A percentile compares a stretch with the other conserved stretches of the same genome.
These are phyloP conservation scores for Drosophila crucigera DNA, from an alignment of 2,888 invertebrate species.

Conservation along the genomic window DNA sequence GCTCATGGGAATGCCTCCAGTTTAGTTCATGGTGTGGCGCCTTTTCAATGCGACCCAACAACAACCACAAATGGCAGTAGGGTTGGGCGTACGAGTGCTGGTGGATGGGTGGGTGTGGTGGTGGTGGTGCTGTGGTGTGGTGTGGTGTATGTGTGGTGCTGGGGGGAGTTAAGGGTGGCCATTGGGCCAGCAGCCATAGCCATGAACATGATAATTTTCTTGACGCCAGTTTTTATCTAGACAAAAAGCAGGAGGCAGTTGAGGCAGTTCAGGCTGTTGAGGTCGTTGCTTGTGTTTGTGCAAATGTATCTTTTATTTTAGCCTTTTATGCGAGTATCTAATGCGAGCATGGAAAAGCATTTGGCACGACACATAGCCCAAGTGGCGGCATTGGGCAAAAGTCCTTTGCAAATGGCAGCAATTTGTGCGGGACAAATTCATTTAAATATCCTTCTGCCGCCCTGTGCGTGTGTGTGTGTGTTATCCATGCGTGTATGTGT, in stretches of 20 bases:
- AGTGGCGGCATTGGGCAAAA: slow-evolving; percentile 74
- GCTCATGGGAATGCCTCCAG: slow-evolving; percentile 51
- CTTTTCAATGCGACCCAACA: slow-evolving; percentile 64
- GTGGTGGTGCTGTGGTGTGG: too few species aligned
- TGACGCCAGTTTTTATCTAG: slow-evolving; percentile 80
- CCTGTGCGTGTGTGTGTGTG: slow-evolving; percentile 7
- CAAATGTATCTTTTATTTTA: slow-evolving; percentile 81
- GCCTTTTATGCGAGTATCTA: slow-evolving; percentile 77
- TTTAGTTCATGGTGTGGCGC: slow-evolving; percentile 59
- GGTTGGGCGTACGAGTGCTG: not conserved
- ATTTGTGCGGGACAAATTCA: slow-evolving; percentile 82
- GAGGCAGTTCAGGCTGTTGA: slow-evolving; percentile 16
- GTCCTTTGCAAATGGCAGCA: slow-evolving; percentile 77
- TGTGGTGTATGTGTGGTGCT: not conserved
- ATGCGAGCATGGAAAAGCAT: slow-evolving; percentile 74
- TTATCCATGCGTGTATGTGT: not conserved
- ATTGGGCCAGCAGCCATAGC: slow-evolving; percentile 50
- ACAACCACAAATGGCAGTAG: slow-evolving; percentile 67
- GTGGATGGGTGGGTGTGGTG: not conserved
- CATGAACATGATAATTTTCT: slow-evolving; percentile 82
- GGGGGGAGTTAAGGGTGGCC: slow-evolving; percentile 2
- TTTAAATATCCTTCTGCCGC: slow-evolving; percentile 73
- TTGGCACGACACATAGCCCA: slow-evolving; percentile 78
- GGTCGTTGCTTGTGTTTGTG: slow-evolving; percentile 57
- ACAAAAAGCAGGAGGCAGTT: slow-evolving; percentile 59